Evolutionary conservation across 2,797 vertebrate species (phyloP), one percentile per base, ranked within the genome.

Genomic region (Furcifer pardalis): DNA sequence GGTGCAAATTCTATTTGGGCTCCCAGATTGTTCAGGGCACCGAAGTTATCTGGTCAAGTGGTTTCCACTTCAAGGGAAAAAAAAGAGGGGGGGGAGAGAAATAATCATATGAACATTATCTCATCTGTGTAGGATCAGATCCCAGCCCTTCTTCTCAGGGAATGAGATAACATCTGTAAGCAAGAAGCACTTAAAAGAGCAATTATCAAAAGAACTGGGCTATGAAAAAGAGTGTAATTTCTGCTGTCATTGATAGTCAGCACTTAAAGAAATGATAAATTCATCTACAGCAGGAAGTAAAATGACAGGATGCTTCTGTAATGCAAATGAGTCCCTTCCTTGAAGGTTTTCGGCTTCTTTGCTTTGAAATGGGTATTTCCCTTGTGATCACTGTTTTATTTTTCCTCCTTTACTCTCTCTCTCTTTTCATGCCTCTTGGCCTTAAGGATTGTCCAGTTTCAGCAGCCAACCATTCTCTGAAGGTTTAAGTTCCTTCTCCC

Each of bases 241-340:
- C 84, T 88, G 65, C 88, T 87, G 89, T 90, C 89, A 79, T 88
- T 94, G 89, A 92, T 91, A 82, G 89, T 92, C 84, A 81, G 88
- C 91, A 83, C 59, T 87, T 32, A 80, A 94, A 92, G 78, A 82
- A 83, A 83, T 76, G 90, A 92, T 92, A 93, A 92, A 91, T 84
- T 92, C 90, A 87, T 93, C 87, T 88, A 87, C 46, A 88, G 72
- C 79, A 89, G 94, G 91, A 93, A 90, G 92, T 81, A 91, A 60
- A 90, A 90, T 86, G 91, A 90, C 91, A 89, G 25, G 49, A 83
- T 3, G 87, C 88, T 93, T 92, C 92, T 94, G 89, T 94, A 89
- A 94, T 94, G 94, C 91, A 94, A 95, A 93, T 94, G 90, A 93
- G 92, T n/a, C 87, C 74, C 83, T 91, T 85, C 87, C 91, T 91